A percentile compares a stretch with the other conserved stretches of the same genome.
Conservation (phyloP, 2,113 vertebrate genomes). For the Galemys pyrenaicus region DNA sequence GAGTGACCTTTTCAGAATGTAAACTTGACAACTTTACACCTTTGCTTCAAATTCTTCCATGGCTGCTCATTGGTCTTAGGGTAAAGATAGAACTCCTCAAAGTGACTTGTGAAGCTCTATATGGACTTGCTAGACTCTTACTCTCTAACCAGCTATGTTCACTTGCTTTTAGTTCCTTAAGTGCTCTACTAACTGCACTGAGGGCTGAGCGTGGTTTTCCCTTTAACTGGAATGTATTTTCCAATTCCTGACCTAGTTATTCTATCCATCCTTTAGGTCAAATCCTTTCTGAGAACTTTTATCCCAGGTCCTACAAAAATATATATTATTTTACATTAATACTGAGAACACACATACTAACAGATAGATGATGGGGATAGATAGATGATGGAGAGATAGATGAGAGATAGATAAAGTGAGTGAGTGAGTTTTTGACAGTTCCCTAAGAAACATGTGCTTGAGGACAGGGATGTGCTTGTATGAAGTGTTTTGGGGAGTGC, state of each 20-base stretch:
- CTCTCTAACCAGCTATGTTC: neutral
- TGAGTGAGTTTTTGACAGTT: neutral
- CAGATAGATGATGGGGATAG: neutral
- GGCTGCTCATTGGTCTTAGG: neutral
- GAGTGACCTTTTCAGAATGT: neutral
- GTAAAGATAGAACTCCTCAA: neutral
- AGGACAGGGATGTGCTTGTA: neutral
- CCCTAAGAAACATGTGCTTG: neutral
- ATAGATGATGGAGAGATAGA: neutral
- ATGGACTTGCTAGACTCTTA: neutral
- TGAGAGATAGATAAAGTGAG: too few species aligned
- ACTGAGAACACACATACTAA: neutral
- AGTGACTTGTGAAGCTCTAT: neutral
- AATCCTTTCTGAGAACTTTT: neutral
- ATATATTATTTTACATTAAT: conserved; percentile 1
- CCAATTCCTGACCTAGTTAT: neutral
- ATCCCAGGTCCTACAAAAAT: neutral
- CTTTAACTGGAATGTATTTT: neutral
- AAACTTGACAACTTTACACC: neutral
- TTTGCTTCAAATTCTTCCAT: neutral
- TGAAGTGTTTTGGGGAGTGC: neutral
- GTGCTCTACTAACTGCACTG: neutral
- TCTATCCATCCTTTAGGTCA: neutral
- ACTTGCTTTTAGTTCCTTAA: neutral
- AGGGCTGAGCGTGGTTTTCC: neutral